Evolutionary conservation across 2,113 vertebrate genomes (phyloP), one percentile per base, ranked within the genome.

Genomic region (Clupea harengus): DNA sequence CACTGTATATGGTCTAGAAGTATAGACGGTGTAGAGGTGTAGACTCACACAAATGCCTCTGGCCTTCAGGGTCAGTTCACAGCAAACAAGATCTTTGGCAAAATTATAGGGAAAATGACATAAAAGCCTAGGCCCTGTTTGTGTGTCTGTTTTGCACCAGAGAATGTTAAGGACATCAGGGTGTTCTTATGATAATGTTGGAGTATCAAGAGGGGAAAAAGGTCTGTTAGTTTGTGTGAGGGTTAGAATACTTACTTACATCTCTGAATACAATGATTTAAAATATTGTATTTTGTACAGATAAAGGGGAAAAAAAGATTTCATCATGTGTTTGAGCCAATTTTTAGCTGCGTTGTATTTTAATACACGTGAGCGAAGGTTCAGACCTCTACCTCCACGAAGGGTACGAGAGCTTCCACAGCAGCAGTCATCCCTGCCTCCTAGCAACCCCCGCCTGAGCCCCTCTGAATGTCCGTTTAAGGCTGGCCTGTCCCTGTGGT

Each of bases 371-470:
- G 28, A 15, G 28, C 32, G 5, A 39, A 78, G 32, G 13, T 78
- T 17, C 9, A 39, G 28, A 78, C 72, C 28, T 78, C 28, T 13
- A 39, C 72, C 72, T 78, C 72, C 72, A 15, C 72, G 25, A 17
- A 78, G 72, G 72, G 72, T 78, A 32, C 39, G 72, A 44, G 72
- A 32, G 72, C 72, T 17, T 39, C 72, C 25, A 17, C 72, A 15
- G 72, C 32, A 18, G 28, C 15, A 4, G 0, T 90, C 92, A 93
- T 91, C 89, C 93, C 94, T 91, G 94, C 91, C 47, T 93, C 94
- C 93, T 94, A 95, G 94, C 93, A 95, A 95, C 94, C 88, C 8
- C 11, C 45, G 49, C 72, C 87, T 46, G 87, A 85, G 81, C 75
- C 82, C 83, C 86, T 82, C 83, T 85, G 83, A 81, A 84, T 46